Evolutionary conservation across 1,140 invertebrate genomes (phyloP).

Genomic region (Zaprionus gabonicus): DNA sequence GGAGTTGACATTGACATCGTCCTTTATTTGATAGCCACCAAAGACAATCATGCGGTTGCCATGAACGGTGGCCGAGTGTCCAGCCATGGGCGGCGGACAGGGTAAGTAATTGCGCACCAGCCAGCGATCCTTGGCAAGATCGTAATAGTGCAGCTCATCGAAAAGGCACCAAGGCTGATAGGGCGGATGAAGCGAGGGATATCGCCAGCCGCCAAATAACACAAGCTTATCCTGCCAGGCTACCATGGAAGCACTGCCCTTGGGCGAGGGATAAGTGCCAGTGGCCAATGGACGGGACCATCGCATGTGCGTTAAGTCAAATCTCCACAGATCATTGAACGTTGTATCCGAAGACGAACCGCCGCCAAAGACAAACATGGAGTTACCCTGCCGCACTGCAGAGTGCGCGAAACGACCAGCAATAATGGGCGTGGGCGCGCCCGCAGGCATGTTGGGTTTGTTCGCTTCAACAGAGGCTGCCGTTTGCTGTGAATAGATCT

Average conservation of each 20-base stretch:
- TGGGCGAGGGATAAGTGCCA: constrained; percentile 96
- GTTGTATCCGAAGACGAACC: constrained; percentile 97
- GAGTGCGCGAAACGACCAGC: constrained; percentile 96
- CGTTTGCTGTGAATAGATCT: constrained; percentile 68
- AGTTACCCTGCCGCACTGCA: constrained; percentile 92
- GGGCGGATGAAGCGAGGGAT: constrained; percentile 95
- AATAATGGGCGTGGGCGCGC: constrained; percentile 87
- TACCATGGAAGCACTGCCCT: constrained; percentile 96
- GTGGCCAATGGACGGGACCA: constrained; percentile 93
- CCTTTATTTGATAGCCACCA: constrained; percentile 89
- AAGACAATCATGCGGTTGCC: constrained; percentile 95
- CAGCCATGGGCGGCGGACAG: constrained; percentile 92
- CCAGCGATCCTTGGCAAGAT: constrained; percentile 94
- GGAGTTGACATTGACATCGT: constrained; percentile 87
- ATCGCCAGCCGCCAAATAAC: constrained; percentile 98
- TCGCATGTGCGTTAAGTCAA: constrained; percentile 93
- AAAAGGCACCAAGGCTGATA: constrained; percentile 96
- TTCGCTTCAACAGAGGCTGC: constrained; percentile 46
- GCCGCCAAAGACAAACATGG: constrained; percentile 98
- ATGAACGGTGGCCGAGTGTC: constrained; percentile 96
- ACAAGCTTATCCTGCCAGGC: constrained; percentile 93
- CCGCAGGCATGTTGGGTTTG: constrained; percentile 12
- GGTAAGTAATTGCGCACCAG: constrained; percentile 88
- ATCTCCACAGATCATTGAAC: constrained; percentile 98
- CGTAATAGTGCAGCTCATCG: constrained; percentile 96